Conservation (phyloP, 1,140 invertebrate genomes). For the Drosophila erecta region DNA sequence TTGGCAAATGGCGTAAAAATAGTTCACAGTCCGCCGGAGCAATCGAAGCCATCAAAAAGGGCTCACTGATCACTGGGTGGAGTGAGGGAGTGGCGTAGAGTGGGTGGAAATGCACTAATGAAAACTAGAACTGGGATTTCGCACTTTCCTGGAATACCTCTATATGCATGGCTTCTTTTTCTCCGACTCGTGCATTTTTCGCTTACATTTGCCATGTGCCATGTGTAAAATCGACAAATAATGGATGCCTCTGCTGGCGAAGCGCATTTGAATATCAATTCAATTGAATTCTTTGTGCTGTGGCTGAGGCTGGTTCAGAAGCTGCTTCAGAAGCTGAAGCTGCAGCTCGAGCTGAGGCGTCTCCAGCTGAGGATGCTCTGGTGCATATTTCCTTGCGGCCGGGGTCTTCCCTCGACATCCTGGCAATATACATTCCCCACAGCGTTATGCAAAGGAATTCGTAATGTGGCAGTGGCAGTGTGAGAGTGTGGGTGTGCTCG, state of each 20-base stretch:
- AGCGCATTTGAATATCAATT: slow-evolving; percentile 84
- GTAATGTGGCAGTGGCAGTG: slow-evolving; percentile 56
- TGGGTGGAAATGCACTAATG: slow-evolving; percentile 44
- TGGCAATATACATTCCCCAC: slow-evolving; percentile 75
- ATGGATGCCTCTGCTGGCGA: slow-evolving; percentile 64
- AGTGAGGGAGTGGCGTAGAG: slow-evolving; percentile 6
- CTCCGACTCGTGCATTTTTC: slow-evolving; percentile 20
- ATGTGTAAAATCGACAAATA: slow-evolving; percentile 77
- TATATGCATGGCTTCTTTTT: slow-evolving; percentile 19
- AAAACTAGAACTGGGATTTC: slow-evolving; percentile 56
- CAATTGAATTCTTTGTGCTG: slow-evolving; percentile 81
- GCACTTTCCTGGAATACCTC: slow-evolving; percentile 22
- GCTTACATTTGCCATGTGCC: slow-evolving; percentile 39
- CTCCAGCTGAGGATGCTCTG: slow-evolving; percentile 42
- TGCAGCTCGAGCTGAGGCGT: slow-evolving; percentile 34
- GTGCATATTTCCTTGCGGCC: slow-evolving; percentile 67
- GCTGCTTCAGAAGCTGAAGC: slow-evolving; percentile 43
- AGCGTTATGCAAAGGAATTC: slow-evolving; percentile 75
- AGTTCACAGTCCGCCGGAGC: slow-evolving; percentile 49
- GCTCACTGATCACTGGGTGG: slow-evolving; percentile 62
- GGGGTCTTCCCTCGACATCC: slow-evolving; percentile 41
- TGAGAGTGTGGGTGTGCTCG: neutral
- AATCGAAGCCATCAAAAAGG: slow-evolving; percentile 50
- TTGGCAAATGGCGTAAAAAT: slow-evolving; percentile 75
- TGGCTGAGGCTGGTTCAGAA: slow-evolving; percentile 40